Evolutionary conservation across 2,113 vertebrate species (phyloP).

Genomic region (Todiramphus chloris): DNA sequence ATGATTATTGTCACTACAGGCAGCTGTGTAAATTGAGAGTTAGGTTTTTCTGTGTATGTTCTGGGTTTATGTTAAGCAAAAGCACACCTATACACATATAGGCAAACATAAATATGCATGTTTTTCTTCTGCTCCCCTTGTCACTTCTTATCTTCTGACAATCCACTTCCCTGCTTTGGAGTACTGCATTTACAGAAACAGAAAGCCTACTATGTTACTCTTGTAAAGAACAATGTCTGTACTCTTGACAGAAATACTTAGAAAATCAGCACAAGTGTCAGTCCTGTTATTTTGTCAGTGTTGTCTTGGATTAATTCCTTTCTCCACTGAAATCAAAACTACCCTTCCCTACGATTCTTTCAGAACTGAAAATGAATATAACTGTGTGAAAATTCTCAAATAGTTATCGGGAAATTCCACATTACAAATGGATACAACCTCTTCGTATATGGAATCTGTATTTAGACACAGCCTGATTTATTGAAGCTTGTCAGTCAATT

Average conservation of each 20-base stretch:
- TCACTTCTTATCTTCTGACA: background rate
- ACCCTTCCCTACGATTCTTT: background rate
- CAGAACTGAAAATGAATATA: background rate
- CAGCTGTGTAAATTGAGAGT: background rate
- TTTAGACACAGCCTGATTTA: background rate
- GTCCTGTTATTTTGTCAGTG: background rate
- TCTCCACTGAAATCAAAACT: background rate
- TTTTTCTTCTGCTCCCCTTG: background rate
- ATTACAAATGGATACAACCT: background rate
- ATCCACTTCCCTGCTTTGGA: background rate
- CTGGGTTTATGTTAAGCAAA: background rate
- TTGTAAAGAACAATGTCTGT: background rate
- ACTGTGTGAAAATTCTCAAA: background rate
- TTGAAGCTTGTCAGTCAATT: background rate
- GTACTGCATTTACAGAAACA: background rate
- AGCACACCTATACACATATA: background rate
- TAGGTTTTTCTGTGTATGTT: background rate
- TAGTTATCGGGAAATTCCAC: background rate
- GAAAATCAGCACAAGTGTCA: background rate
- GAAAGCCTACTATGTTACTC: background rate
- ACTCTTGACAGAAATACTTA: background rate
- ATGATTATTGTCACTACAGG: background rate
- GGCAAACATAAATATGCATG: background rate
- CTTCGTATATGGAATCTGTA: background rate
- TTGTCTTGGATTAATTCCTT: background rate